phyloP scores from a whole-genome alignment of 2,113 vertebrate species.

The Rhagologus leucostigma region DNA sequence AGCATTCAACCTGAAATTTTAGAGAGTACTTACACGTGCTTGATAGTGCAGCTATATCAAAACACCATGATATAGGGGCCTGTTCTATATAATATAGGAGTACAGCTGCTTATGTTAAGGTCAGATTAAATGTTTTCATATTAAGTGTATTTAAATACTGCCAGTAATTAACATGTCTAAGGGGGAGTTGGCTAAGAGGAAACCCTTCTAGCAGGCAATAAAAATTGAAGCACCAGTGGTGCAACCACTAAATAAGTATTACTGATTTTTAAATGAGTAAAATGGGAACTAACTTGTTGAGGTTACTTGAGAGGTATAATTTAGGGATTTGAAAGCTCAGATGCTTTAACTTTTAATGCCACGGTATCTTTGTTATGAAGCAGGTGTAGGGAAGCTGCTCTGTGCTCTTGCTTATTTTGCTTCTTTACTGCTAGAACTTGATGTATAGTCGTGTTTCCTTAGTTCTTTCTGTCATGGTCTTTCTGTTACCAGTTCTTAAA shows the following conservation, averaged over 20 bases:
- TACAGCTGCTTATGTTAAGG: background rate
- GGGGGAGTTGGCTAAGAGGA: background rate
- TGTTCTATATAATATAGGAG: too few relatives aligned
- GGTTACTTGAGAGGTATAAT: background rate
- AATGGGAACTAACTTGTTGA: background rate
- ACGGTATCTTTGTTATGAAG: background rate
- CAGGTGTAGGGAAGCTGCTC: background rate
- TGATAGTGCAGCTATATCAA: background rate
- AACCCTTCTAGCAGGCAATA: background rate
- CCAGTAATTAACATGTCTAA: background rate
- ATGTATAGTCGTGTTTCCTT: background rate
- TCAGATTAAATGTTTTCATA: background rate
- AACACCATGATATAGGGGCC: background rate
- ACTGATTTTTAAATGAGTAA: background rate
- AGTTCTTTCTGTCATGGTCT: background rate
- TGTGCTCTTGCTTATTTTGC: background rate
- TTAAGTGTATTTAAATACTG: background rate
- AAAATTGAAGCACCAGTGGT: background rate
- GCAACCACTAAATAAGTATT: background rate
- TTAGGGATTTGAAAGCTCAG: background rate
- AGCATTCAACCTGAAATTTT: background rate
- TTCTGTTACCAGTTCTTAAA: background rate
- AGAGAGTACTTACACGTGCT: background rate
- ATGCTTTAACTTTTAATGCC: background rate
- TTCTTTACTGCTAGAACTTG: background rate